Base-by-base conservation (phyloP, 1,140 invertebrate species). In the Archegozetes longisetosus region DNA sequence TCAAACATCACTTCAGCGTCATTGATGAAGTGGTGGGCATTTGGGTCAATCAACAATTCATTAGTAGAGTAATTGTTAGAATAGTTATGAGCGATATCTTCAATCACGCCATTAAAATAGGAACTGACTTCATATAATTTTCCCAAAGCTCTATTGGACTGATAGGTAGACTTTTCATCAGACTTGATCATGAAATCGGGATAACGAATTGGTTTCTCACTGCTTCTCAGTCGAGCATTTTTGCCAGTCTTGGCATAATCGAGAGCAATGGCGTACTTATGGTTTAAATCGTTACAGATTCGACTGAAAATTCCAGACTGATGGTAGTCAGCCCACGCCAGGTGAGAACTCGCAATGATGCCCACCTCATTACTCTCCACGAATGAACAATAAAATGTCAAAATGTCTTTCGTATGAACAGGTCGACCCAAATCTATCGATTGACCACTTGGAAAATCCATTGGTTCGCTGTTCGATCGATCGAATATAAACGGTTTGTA, bases 191-290 rank as follows among this genome's bases (percentile, higher is more conserved):
- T 68, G 49, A 64, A 70, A 55, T 70, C 69, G 2, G 69, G 69
- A 27, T 64, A 66, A 4, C 64, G 25, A 27, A 64, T 62, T n/a
- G 63, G 65, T 50, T 55, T 66, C 58, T 69, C 67, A 23, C 62
- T 60, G 14, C 64, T 58, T 13, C n/a, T 56, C 32, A 66, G 23
- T 22, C 53, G 22, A 55, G 46, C 32, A 29, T 57, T 55, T 12
- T 49, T 25, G 12, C 69, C 69, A n/a, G 64, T 68, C 52, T 70
- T 70, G 1, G 65, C 64, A 58, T 66, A 71, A 55, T 70, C 69
- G 1, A 70, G 62, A 13, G 66, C 66, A 23, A 66, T 53, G 12
- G 52, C 53, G 47, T 66, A 62, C 53, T 68, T 71, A 2, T 29
- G 48, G 2, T 68, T 69, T 23, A 72, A 60, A 20, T 24, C 23